These are phyloP conservation scores for Cyrtodaria siliqua DNA, from an alignment of 2,888 invertebrate species.

Conservation along the genomic window DNA sequence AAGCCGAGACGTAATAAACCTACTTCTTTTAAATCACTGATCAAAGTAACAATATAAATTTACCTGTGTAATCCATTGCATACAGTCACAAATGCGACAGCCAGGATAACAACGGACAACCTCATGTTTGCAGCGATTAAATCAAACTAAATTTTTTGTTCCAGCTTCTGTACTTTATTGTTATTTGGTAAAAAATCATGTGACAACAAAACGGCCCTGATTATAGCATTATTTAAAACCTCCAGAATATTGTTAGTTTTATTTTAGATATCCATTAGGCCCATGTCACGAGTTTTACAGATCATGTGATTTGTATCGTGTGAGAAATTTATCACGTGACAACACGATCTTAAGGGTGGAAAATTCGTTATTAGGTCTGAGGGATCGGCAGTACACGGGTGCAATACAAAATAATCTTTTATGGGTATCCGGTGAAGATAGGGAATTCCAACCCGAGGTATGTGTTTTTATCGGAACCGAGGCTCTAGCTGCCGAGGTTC, in stretches of 20 bases:
- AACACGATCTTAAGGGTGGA: no score
- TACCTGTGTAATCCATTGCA: slow-evolving; percentile 45
- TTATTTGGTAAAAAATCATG: background rate
- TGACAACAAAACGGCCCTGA: background rate
- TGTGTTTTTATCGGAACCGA: no score
- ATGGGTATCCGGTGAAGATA: no score
- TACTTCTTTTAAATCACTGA: no score
- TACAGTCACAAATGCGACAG: slow-evolving; percentile 2
- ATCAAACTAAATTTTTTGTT: background rate
- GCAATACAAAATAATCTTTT: no score
- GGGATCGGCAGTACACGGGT: no score
- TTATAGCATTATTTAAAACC: background rate
- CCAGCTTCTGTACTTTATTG: background rate
- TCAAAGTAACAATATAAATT: no score
- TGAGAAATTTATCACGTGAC: no score
- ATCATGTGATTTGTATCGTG: slow-evolving; percentile 1
- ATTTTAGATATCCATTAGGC: background rate
- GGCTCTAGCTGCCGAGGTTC: no score
- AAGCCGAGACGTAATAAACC: no score
- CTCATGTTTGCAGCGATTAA: slow-evolving; percentile 2
- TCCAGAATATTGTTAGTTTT: background rate
- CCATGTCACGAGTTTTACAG: background rate
- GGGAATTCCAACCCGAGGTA: no score
- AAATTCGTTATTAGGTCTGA: no score
- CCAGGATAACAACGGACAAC: background rate